Evolutionary conservation across 2,797 vertebrate genomes (phyloP).

Genomic region (Scomberomorus guttatus): DNA sequence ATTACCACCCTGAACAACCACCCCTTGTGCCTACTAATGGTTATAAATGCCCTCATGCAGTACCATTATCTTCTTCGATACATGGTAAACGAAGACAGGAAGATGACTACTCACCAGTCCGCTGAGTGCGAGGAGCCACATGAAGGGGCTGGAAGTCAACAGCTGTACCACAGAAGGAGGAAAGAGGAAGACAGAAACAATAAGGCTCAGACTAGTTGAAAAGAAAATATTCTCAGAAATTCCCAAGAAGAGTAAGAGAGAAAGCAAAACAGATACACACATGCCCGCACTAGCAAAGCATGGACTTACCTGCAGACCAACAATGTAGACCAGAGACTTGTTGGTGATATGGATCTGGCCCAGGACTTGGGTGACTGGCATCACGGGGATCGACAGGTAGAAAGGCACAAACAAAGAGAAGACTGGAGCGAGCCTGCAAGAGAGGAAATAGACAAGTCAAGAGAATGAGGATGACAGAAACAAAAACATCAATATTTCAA

Average conservation of each 20-base stretch:
- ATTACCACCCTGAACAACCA: too few relatives aligned
- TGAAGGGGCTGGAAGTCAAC: slow-evolving; percentile 94
- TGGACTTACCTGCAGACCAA: slow-evolving; percentile 77
- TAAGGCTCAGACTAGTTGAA: background rate
- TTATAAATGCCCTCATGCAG: background rate
- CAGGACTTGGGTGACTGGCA: slow-evolving; percentile 94
- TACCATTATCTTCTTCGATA: background rate
- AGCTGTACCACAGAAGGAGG: slow-evolving; percentile 85
- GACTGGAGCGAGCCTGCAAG: slow-evolving; percentile 91
- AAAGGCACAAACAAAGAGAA: slow-evolving; percentile 98
- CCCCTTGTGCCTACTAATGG: background rate
- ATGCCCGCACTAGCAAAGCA: background rate
- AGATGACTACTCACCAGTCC: slow-evolving; percentile 91
- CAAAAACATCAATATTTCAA: background rate
- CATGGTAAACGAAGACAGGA: background rate
- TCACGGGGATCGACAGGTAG: slow-evolving; percentile 92
- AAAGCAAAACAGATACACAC: background rate
- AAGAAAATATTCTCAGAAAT: background rate
- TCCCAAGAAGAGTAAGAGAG: background rate
- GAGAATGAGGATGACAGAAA: background rate
- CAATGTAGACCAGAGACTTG: slow-evolving; percentile 96
- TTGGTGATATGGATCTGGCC: slow-evolving; percentile 95
- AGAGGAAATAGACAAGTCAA: background rate
- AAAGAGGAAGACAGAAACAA: slow-evolving; percentile 14
- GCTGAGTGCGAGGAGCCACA: slow-evolving; percentile 95